Conservation (phyloP, 2,888 invertebrate species). For the Pachliopta kotzebuea region DNA sequence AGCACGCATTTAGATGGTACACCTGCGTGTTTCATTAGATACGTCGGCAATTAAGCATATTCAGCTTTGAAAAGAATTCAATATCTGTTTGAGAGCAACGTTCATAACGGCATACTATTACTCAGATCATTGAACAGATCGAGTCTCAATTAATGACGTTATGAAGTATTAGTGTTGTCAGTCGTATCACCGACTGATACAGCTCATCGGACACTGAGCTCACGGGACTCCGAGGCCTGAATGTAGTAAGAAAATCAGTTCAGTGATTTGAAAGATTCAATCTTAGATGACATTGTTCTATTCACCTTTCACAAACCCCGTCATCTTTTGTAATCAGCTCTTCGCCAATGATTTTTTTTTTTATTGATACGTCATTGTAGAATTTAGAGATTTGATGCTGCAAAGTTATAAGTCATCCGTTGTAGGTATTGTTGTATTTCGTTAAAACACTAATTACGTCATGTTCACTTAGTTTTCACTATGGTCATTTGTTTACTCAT, state of each 20-base stretch:
- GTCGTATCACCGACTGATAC: too few species aligned
- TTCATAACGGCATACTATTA: background rate
- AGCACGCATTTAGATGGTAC: slow-evolving; percentile 21
- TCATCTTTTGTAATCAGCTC: background rate
- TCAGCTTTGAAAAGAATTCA: background rate
- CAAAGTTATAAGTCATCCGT: slow-evolving; percentile 20
- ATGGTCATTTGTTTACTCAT: background rate
- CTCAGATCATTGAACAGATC: slow-evolving; percentile 16
- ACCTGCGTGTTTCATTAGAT: slow-evolving; percentile 20
- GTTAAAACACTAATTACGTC: too few species aligned
- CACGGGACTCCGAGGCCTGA: background rate
- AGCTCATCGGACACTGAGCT: too few species aligned
- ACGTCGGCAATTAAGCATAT: background rate
- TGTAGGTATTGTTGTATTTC: background rate
- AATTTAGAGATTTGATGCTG: slow-evolving; percentile 9
- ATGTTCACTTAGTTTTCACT: slow-evolving; percentile 1
- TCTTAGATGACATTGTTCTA: slow-evolving; percentile 5
- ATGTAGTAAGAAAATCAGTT: background rate
- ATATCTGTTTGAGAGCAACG: background rate
- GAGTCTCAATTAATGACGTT: too few species aligned
- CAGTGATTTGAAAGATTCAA: slow-evolving; percentile 23
- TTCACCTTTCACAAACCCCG: background rate
- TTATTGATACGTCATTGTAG: slow-evolving; percentile 3
- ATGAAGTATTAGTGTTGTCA: too few species aligned
- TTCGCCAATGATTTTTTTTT: slow-evolving; percentile 3